These are phyloP conservation scores for Zosterops pallidus DNA, from an alignment of 2,113 vertebrate species.

Conservation along the genomic window DNA sequence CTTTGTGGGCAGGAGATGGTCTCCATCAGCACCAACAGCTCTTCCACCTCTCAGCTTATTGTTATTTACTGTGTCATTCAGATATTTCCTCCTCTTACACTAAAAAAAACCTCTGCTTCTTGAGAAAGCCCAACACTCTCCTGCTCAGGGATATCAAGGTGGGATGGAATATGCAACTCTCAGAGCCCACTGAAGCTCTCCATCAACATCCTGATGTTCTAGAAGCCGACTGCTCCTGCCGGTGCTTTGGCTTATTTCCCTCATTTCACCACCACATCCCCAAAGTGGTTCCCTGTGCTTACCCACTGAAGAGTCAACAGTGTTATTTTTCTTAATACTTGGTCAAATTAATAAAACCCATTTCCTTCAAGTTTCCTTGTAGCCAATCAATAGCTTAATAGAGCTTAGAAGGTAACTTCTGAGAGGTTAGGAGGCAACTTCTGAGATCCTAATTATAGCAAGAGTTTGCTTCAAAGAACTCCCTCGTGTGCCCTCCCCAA, in stretches of 20 bases:
- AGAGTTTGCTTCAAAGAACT: background rate
- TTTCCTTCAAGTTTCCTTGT: background rate
- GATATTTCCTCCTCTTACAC: background rate
- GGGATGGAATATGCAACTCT: background rate
- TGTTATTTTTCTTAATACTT: background rate
- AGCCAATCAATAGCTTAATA: background rate
- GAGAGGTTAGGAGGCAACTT: background rate
- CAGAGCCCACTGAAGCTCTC: background rate
- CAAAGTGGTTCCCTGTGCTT: background rate
- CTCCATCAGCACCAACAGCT: background rate
- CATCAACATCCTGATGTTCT: background rate
- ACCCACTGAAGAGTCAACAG: background rate
- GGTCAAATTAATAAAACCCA: background rate
- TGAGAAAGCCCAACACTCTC: background rate
- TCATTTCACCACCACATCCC: background rate
- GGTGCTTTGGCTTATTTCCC: fast-evolving
- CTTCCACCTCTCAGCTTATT: background rate
- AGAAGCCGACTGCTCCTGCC: background rate
- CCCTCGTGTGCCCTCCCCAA: background rate
- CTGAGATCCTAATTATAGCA: background rate
- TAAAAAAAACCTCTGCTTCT: background rate
- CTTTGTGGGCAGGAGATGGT: background rate
- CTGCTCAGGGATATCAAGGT: background rate
- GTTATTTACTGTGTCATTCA: background rate
- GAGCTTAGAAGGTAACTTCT: background rate